Conservation (phyloP, 2,797 vertebrate species). For the Anguilla megastoma region DNA sequence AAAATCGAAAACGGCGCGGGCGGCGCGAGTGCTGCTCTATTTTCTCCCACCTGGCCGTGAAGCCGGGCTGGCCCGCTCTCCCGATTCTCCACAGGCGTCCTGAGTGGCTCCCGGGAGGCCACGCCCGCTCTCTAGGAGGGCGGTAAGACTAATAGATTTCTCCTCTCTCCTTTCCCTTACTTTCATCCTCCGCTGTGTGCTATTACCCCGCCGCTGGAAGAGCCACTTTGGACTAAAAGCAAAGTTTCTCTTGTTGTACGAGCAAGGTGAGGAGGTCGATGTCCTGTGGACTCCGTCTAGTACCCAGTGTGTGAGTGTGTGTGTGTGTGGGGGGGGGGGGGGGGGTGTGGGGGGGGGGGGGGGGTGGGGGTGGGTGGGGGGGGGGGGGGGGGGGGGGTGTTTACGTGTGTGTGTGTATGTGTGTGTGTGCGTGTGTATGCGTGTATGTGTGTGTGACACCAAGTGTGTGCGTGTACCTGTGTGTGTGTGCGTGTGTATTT, state of each 20-base stretch:
- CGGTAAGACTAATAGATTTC: not conserved
- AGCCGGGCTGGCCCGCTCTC: not conserved
- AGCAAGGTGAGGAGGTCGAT: not conserved
- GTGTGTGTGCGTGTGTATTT: no score
- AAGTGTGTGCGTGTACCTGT: no score
- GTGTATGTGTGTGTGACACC: no score
- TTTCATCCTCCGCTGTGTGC: not conserved
- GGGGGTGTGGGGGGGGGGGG: no score
- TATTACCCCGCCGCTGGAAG: not conserved
- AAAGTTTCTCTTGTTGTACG: not conserved
- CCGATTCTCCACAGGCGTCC: not conserved
- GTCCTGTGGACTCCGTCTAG: not conserved
- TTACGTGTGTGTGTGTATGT: no score
- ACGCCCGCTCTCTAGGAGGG: not conserved
- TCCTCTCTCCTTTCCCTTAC: not conserved
- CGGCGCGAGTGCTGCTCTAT: not conserved
- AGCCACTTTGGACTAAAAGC: constrained; percentile 9
- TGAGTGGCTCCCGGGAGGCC: not conserved
- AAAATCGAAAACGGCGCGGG: not conserved
- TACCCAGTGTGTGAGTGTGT: not conserved
- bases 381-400: no score
- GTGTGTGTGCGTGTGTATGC: no score
- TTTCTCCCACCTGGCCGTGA: not conserved
- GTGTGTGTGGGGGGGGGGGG: not conserved
- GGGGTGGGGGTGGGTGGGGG: no score